Evolutionary conservation across 2,888 invertebrate species (phyloP).

Genomic region (Orthonychiurus folsomi): DNA sequence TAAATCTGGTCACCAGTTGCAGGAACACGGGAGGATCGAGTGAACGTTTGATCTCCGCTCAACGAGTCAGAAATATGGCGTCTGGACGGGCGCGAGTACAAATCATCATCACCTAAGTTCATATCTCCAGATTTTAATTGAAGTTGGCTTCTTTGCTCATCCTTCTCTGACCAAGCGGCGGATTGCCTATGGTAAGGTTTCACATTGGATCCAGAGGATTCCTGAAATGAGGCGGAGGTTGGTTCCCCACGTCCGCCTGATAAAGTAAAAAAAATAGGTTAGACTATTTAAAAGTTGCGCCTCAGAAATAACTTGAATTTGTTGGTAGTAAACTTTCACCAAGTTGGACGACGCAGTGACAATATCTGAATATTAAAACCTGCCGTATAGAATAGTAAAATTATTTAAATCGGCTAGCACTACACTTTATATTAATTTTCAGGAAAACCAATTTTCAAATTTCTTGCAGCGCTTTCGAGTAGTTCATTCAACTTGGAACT

Average conservation of each 20-base stretch:
- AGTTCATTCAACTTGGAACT: too few species aligned
- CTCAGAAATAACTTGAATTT: too few species aligned
- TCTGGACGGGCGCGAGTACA: constrained; percentile 21
- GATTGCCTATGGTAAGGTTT: constrained; percentile 36
- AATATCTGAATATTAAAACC: too few species aligned
- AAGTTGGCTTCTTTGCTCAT: constrained; percentile 20
- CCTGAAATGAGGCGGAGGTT: constrained; percentile 27
- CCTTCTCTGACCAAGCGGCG: constrained; percentile 37
- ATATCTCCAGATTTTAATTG: constrained; percentile 38
- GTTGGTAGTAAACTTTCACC: too few species aligned
- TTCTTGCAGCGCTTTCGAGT: too few species aligned
- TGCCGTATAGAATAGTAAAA: too few species aligned
- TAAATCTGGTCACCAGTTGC: constrained; percentile 33
- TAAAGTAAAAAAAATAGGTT: constrained; percentile 9
- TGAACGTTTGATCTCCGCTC: constrained; percentile 10
- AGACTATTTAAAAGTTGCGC: too few species aligned
- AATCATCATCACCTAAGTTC: constrained; percentile 34
- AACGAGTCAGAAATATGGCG: background rate
- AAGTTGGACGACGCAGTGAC: too few species aligned
- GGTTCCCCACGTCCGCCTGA: constrained; percentile 40
- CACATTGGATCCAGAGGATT: constrained; percentile 17
- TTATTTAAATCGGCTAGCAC: too few species aligned
- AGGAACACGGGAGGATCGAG: constrained; percentile 35
- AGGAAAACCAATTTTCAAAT: too few species aligned
- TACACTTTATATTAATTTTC: too few species aligned